Base-by-base conservation (phyloP, 1,140 invertebrate genomes). In the Anastrepha obliqua region DNA sequence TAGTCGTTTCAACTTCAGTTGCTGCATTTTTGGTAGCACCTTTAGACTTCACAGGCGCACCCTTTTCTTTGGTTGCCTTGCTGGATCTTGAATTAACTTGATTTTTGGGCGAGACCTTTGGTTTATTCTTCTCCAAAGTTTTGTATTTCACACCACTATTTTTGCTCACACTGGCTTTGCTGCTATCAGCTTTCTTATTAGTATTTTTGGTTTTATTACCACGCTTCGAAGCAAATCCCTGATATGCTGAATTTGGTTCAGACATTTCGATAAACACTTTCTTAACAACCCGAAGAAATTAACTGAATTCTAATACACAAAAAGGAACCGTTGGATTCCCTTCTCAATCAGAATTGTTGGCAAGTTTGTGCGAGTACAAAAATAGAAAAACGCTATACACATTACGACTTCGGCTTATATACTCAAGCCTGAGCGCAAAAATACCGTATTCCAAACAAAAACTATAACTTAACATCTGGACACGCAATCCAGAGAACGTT, bases 181-280 rank as follows among this genome's bases (percentile, higher is more conserved):
- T 67, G 11, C n/a, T 55, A 42, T 39, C 42, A 44, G 29, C 29
- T 29, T 29, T 29, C 74, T 81, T 81, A n/a, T 42, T 60, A 7
- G 60, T 39, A n/a, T 62, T 86, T 86, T 7, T 42, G 39, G 17
- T 7, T 3, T 13, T 42, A 17, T 42, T 62, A 17, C 42, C 42
- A 42, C 9, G 15, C 7, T 62, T 86, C 5, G 59, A 42, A 62
- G 6, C n/a, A 20, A 13, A 0, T 7, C 20, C 8, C 3, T 17
- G 55, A 86, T 86, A 86, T 17, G 85, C 85, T 29, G 85, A 86
- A 42, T 62, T 62, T 15, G 58, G 55, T 11, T 86, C 85, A 11
- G 85, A 62, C 85, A 86, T 86, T 60, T 60, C 62, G 15, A 17
- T 3, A 2, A 13, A 20, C 17, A 29, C 29, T 29, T 29, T 29